Percentiles rank a stretch among this genome's conserved stretches.
Evolutionary conservation across 1,140 invertebrate genomes (phyloP).

Genomic region (Pseudomyrmex flavicornis): DNA sequence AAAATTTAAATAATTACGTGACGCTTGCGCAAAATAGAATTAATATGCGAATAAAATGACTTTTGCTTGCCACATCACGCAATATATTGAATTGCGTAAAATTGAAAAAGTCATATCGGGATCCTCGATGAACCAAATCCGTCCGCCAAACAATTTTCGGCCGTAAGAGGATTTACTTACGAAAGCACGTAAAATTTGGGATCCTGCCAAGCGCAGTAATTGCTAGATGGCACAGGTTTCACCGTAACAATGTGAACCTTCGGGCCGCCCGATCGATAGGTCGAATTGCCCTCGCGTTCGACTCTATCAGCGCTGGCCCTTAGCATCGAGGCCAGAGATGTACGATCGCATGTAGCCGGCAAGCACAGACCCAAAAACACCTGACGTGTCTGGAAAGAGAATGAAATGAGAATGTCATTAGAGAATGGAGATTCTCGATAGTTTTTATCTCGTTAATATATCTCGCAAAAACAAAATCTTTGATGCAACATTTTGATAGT

Average conservation of each 20-base stretch:
- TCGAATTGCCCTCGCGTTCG: constrained; percentile 83
- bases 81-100: constrained; percentile 10
- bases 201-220: constrained; percentile 89
- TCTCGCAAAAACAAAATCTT: not conserved
- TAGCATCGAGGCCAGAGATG: constrained; percentile 87
- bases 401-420: constrained; percentile 51
- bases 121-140: not conserved
- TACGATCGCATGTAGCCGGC: constrained; percentile 88
- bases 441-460: constrained; percentile 24
- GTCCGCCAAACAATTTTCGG: constrained; percentile 7
- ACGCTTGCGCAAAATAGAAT: no score
- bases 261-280: constrained; percentile 77
- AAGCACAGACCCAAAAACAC: constrained; percentile 91
- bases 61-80: not conserved
- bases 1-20: no score
- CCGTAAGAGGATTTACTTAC: constrained; percentile 85
- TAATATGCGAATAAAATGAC: not conserved
- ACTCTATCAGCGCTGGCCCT: constrained; percentile 84
- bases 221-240: constrained; percentile 88
- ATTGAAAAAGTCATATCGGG: not conserved
- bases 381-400: constrained; percentile 86
- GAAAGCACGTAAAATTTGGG: constrained; percentile 89
- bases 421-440: not conserved
- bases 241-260: constrained; percentile 87
- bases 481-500: not conserved